phyloP scores from a whole-genome alignment of 2,888 invertebrate species.

The Xestoiulus laeticollis region DNA sequence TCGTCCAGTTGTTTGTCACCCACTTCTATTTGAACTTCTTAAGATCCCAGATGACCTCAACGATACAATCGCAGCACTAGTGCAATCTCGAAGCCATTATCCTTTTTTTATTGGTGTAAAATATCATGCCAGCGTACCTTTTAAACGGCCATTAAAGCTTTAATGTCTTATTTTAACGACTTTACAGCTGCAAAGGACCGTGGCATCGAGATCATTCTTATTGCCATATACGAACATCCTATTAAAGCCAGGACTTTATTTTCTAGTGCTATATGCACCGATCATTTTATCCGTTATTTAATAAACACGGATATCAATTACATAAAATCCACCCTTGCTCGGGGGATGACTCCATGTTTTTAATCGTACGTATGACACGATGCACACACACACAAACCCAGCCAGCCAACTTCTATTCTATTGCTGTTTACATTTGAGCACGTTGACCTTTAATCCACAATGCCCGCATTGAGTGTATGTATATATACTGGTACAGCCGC shows the following conservation, averaged over 20 bases:
- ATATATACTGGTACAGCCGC: background rate
- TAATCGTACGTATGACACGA: background rate
- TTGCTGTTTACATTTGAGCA: slow-evolving; percentile 37
- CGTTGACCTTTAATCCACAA: slow-evolving; percentile 27
- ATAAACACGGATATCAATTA: slow-evolving; percentile 24
- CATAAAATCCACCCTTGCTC: slow-evolving; percentile 5
- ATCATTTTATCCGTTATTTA: slow-evolving; percentile 10
- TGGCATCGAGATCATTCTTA: background rate
- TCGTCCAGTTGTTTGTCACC: background rate
- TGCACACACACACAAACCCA: background rate
- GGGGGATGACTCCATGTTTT: background rate
- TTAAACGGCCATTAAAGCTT: slow-evolving; percentile 27
- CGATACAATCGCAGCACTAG: background rate
- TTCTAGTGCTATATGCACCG: background rate
- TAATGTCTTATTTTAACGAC: slow-evolving; percentile 18
- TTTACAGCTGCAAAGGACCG: slow-evolving; percentile 29
- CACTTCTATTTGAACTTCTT: background rate
- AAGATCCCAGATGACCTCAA: background rate
- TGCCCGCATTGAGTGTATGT: background rate
- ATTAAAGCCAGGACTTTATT: background rate
- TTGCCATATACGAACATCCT: background rate
- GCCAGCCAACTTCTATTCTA: background rate
- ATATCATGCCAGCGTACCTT: slow-evolving; percentile 34
- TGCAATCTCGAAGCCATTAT: slow-evolving; percentile 15
- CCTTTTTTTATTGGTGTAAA: slow-evolving; percentile 27